These are phyloP conservation scores for Melospiza georgiana DNA, from an alignment of 2,113 vertebrate genomes.

Conservation along the genomic window DNA sequence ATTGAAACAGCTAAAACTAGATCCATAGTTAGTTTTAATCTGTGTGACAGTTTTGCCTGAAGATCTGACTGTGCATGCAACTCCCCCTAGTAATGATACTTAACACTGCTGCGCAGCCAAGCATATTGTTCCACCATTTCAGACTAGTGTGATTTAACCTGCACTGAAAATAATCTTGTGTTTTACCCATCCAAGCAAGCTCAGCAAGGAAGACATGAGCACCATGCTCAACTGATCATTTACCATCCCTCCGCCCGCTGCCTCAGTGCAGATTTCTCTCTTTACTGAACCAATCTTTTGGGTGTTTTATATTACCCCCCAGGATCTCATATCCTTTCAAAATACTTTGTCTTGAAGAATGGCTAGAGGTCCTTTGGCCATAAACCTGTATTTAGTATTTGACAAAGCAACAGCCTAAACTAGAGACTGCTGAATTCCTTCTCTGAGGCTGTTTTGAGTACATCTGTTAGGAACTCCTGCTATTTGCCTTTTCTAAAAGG, in stretches of 20 bases:
- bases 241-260: rapidly evolving
- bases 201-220: neutral
- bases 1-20: neutral
- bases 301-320: neutral
- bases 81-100: neutral
- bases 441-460: neutral
- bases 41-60: neutral
- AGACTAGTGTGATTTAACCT: neutral
- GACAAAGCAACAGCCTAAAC: neutral
- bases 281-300: neutral
- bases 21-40: neutral
- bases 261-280: neutral
- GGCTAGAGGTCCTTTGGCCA: neutral
- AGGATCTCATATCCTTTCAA: neutral
- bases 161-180: neutral
- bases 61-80: neutral
- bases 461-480: neutral
- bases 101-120: neutral
- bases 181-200: neutral
- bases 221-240: neutral
- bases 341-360: neutral
- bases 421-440: neutral
- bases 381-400: neutral
- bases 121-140: neutral
- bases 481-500: neutral